Conservation (phyloP, 2,797 vertebrate species). For the Chelonia mydas region DNA sequence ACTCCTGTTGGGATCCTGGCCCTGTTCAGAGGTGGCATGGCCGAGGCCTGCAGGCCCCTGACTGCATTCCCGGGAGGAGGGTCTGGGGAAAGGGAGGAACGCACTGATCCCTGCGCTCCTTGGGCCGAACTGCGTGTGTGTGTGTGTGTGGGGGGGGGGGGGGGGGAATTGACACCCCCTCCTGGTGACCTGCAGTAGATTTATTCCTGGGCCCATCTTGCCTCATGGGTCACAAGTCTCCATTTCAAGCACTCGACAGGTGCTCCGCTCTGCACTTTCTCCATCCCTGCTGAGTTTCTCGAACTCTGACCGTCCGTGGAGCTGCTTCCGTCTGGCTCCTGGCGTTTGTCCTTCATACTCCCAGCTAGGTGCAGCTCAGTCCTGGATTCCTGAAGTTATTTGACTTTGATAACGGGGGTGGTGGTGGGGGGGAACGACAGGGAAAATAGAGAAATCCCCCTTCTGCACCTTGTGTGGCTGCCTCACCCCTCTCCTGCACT, state of each 20-base stretch:
- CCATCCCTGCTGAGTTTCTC: background rate
- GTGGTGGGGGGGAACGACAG: background rate
- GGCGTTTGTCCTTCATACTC: background rate
- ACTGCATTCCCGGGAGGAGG: background rate
- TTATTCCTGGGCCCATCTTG: background rate
- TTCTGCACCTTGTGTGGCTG: background rate
- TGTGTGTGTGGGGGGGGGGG: background rate
- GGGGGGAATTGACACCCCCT: background rate
- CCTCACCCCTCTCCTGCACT: background rate
- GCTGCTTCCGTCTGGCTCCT: background rate
- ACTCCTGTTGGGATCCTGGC: background rate
- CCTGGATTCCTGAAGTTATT: background rate
- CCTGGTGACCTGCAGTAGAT: background rate
- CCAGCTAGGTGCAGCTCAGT: background rate
- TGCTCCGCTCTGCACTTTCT: background rate
- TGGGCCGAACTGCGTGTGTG: background rate
- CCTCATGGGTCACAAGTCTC: background rate
- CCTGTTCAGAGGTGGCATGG: background rate
- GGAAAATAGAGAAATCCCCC: background rate
- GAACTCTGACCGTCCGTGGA: background rate
- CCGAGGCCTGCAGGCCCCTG: background rate
- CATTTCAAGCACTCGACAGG: background rate
- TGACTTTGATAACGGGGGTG: background rate
- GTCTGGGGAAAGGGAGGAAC: background rate
- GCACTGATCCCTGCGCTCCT: background rate